Evolutionary conservation across 2,113 vertebrate genomes (phyloP).

Genomic region (Pampusana beccarii): DNA sequence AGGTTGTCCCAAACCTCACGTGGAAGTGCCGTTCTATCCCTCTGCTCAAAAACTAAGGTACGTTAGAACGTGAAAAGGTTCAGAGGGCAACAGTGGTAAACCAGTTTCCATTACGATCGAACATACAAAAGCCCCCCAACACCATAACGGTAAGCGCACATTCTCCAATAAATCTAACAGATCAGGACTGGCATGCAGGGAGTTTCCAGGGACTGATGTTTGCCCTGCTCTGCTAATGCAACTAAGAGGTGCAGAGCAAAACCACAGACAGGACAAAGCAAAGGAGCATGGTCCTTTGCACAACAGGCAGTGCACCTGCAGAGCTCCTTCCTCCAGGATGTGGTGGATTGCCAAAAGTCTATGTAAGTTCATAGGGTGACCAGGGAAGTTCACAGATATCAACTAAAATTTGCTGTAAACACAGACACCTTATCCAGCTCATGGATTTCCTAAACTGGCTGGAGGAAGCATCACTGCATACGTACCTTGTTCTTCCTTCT

Average conservation of each 20-base stretch:
- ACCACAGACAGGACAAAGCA: background rate
- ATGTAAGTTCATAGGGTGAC: background rate
- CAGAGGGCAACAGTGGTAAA: background rate
- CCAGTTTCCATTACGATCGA: background rate
- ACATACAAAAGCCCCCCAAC: background rate
- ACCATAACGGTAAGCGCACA: accelerated
- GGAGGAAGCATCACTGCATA: background rate
- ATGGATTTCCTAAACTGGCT: background rate
- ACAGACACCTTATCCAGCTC: background rate
- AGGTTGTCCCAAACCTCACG: background rate
- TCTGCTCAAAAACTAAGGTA: background rate
- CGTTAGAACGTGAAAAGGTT: background rate
- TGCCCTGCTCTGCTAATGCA: background rate
- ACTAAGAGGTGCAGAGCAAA: background rate
- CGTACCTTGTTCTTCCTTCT: background rate
- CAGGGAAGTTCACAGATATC: background rate
- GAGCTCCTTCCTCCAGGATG: background rate
- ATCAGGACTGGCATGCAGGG: background rate
- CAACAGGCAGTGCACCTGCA: background rate
- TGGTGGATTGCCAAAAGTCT: background rate
- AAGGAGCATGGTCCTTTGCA: accelerated
- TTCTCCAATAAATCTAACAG: background rate
- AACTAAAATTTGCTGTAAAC: background rate
- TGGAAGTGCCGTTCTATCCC: background rate
- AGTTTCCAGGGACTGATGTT: background rate